Evolutionary conservation across 2,797 vertebrate genomes (phyloP).

Genomic region (Pangasius djambal): DNA sequence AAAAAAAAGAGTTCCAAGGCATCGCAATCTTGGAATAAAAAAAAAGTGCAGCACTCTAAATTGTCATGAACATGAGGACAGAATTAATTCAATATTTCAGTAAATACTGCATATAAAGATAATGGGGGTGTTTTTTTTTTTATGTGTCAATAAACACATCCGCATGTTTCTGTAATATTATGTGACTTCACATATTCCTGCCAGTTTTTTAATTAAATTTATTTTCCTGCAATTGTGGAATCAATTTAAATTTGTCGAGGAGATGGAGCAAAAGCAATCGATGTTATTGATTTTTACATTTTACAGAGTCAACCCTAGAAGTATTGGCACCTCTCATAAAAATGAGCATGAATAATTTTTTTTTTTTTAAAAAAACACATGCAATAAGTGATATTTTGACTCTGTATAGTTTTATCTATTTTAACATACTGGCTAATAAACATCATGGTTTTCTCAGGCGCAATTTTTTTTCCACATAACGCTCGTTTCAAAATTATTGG

Average conservation of each 20-base stretch:
- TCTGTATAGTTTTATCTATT: background rate
- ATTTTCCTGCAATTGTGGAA: background rate
- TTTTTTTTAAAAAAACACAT: background rate
- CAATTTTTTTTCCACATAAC: background rate
- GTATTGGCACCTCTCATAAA: background rate
- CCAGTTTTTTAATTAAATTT: background rate
- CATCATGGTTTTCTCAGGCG: background rate
- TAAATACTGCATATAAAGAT: background rate
- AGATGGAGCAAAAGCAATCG: background rate
- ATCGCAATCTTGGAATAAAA: background rate
- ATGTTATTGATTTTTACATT: background rate
- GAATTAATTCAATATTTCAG: background rate
- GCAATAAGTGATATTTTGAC: no score
- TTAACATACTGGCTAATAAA: background rate
- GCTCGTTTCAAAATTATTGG: background rate
- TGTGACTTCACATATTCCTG: background rate
- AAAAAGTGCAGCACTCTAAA: background rate
- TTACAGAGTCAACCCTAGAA: background rate
- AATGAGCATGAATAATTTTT: no score
- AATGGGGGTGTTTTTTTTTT: background rate
- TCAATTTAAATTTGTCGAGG: background rate
- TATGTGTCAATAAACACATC: background rate
- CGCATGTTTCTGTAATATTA: background rate
- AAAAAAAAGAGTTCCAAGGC: background rate
- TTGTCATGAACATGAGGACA: background rate